Percentiles rank a stretch among this genome's conserved stretches.
Evolutionary conservation across 92 coral and sea anemone genomes (phyloP).

Genomic region (Zoanthus sansibaricus): DNA sequence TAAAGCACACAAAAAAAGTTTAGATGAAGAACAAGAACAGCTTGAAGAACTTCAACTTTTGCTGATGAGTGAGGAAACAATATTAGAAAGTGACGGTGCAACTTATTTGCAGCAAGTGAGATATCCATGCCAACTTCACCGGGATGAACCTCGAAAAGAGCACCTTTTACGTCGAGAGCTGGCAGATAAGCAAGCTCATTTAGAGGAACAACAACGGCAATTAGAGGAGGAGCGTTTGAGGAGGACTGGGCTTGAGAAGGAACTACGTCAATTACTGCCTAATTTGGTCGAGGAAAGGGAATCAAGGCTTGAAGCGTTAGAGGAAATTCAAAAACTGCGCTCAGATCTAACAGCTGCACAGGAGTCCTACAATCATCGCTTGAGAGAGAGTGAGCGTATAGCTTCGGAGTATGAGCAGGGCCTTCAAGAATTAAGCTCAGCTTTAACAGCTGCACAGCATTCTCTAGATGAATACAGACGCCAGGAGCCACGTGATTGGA

Average conservation of each 20-base stretch:
- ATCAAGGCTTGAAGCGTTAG: constrained; percentile 25
- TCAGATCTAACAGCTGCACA: constrained; percentile 22
- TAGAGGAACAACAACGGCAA: constrained; percentile 50
- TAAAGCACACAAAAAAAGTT: not conserved
- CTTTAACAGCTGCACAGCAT: constrained; percentile 74
- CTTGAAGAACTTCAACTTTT: constrained; percentile 59
- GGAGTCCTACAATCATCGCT: constrained; percentile 36
- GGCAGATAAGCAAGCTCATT: constrained; percentile 62
- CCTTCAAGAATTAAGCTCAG: constrained; percentile 68
- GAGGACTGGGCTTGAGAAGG: no score
- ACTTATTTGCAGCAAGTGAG: no score
- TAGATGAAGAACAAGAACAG: constrained; percentile 58
- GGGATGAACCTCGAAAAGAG: constrained; percentile 79
- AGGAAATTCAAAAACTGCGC: constrained; percentile 47
- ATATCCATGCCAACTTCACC: constrained; percentile 52
- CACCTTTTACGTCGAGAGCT: constrained; percentile 75
- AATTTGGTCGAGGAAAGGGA: constrained; percentile 58
- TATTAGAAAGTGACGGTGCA: no score
- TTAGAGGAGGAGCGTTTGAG: no score
- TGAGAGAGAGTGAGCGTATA: constrained; percentile 57
- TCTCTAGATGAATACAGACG: constrained; percentile 85
- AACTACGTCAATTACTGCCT: constrained; percentile 56
- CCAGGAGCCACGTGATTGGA: constrained; percentile 98
- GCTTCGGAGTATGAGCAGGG: constrained; percentile 58
- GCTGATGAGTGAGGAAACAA: constrained; percentile 24